A percentile compares a stretch with the other conserved stretches of the same genome.
Conservation (phyloP, 2,888 invertebrate species). For the Macrostomum cliftonense region DNA sequence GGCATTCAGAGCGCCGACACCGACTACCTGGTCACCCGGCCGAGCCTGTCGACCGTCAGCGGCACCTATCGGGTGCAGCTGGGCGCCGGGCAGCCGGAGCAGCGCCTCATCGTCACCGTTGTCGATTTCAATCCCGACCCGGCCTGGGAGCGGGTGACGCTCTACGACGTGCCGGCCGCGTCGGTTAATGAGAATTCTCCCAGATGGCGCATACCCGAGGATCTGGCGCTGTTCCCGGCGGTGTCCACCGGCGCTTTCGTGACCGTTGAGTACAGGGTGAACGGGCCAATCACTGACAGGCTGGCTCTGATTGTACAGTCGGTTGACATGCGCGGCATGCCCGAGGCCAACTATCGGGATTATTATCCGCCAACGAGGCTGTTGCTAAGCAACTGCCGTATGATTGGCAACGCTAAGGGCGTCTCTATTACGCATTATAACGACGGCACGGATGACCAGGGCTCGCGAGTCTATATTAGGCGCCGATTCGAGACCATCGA, state of each 20-base stretch:
- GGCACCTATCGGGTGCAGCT: constrained; percentile 8
- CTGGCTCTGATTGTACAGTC: neutral
- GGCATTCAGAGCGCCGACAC: constrained; percentile 3
- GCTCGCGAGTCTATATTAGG: neutral
- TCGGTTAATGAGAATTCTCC: neutral
- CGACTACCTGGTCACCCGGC: neutral
- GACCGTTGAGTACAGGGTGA: constrained; percentile 18
- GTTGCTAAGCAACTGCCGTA: neutral
- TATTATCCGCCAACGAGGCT: constrained; percentile 5
- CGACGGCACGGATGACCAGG: constrained; percentile 29
- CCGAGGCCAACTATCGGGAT: neutral
- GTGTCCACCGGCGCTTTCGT: constrained; percentile 47
- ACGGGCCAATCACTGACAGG: neutral
- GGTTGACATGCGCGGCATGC: neutral
- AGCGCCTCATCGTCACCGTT: constrained; percentile 6
- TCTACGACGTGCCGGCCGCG: constrained; percentile 2
- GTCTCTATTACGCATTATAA: constrained; percentile 34
- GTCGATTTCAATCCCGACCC: constrained; percentile 31
- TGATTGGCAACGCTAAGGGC: constrained; percentile 16
- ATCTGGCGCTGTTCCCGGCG: constrained; percentile 54
- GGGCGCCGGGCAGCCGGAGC: constrained; percentile 2
- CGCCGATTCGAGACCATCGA: constrained; percentile 19
- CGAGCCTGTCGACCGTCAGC: constrained; percentile 11
- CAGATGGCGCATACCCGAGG: too few species aligned
- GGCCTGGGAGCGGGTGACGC: constrained; percentile 23